These are phyloP conservation scores for Phalloptychus januarius DNA, from an alignment of 2,797 vertebrate species.

Conservation along the genomic window DNA sequence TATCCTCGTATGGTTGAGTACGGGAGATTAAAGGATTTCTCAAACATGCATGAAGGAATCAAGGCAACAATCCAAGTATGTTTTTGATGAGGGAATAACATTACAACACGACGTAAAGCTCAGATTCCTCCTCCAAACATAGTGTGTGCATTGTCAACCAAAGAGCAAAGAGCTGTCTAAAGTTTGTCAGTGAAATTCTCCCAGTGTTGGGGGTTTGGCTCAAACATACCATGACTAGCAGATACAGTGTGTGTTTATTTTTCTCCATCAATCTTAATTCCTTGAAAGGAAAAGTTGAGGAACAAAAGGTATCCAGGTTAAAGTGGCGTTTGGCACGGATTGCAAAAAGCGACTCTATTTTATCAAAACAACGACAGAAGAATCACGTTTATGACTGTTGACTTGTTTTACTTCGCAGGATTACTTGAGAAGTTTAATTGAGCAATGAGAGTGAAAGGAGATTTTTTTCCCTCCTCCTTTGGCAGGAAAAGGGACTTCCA, in stretches of 20 bases:
- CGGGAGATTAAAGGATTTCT: too few species aligned
- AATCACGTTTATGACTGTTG: not conserved
- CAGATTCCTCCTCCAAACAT: not conserved
- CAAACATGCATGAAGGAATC: too few species aligned
- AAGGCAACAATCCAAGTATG: too few species aligned
- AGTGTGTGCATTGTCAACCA: not conserved
- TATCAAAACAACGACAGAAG: not conserved
- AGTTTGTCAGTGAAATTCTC: not conserved
- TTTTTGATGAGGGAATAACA: too few species aligned
- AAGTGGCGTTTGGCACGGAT: not conserved
- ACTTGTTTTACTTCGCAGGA: not conserved
- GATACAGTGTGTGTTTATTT: not conserved
- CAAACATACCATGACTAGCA: not conserved
- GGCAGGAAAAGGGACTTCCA: conserved; percentile 27
- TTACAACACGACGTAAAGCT: too few species aligned
- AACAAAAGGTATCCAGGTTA: not conserved
- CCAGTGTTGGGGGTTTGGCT: not conserved
- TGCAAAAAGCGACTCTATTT: not conserved
- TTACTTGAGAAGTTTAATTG: conserved; percentile 25
- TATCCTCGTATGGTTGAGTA: too few species aligned
- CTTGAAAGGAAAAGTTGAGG: not conserved
- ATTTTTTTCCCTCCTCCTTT: not conserved
- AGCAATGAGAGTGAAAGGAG: not conserved
- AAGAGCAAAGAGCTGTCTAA: not conserved
- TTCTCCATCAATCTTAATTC: not conserved